Percentiles rank a stretch among this genome's conserved stretches.
phyloP scores from a whole-genome alignment of 2,113 vertebrate species.

The Larimichthys polyactis region DNA sequence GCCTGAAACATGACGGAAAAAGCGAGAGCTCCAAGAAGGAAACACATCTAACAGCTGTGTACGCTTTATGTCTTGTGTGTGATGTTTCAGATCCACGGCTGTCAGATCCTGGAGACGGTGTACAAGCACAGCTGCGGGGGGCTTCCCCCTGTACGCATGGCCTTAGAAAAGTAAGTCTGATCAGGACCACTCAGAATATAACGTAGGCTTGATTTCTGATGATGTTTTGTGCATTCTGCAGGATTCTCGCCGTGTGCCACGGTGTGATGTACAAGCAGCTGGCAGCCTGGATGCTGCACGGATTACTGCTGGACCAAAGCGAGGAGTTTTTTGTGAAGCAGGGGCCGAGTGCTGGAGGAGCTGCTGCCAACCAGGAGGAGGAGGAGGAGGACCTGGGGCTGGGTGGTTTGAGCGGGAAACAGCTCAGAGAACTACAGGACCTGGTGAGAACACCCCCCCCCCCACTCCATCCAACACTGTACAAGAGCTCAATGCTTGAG shows the following conservation, averaged over 20 bases:
- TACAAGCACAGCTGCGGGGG: conserved; percentile 98
- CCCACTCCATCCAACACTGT: too few species aligned
- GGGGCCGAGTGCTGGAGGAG: conserved; percentile 91
- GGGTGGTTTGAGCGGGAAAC: conserved; percentile 96
- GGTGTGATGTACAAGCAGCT: conserved; percentile 99
- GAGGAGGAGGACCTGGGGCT: conserved; percentile 97
- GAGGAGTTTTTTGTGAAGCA: conserved; percentile 98
- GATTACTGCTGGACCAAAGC: conserved; percentile 93
- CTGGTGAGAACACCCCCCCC: conserved; percentile 83
- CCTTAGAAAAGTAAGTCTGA: conserved; percentile 92
- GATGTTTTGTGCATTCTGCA: conserved; percentile 57
- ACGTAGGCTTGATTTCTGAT: too few species aligned
- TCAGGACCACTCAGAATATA: too few species aligned
- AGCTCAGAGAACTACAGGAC: conserved; percentile 95
- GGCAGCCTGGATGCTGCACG: conserved; percentile 98
- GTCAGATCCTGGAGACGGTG: conserved; percentile 96
- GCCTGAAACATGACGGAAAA: background rate
- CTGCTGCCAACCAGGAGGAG: conserved; percentile 89
- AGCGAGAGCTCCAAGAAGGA: background rate
- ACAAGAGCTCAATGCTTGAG: background rate
- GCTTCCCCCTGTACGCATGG: conserved; percentile 94
- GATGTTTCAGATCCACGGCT: conserved; percentile 93
- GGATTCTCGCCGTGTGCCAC: conserved; percentile 96
- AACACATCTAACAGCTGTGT: background rate
- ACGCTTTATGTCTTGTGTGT: conserved; percentile 16